Evolutionary conservation across 1,140 invertebrate genomes (phyloP).

Genomic region (Trichonephila clavipes): DNA sequence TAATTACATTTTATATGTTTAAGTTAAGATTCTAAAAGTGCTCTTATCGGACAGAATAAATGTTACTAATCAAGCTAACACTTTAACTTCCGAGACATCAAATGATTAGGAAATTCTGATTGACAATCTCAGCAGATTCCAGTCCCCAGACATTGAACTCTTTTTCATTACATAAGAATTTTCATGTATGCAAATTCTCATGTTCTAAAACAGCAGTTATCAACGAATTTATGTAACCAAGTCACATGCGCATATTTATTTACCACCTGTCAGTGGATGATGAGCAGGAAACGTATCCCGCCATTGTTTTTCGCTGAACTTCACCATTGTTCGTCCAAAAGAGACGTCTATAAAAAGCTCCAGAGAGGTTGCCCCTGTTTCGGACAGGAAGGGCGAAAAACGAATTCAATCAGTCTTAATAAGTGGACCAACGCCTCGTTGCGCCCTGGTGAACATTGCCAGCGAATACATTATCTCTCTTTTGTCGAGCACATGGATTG

Average conservation of each 20-base stretch:
- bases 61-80: no score
- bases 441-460: background rate
- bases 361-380: background rate
- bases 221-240: background rate
- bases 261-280: background rate
- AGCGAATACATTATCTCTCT: background rate
- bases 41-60: no score
- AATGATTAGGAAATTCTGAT: no score
- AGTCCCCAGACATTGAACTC: no score
- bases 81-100: no score
- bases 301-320: conserved; percentile 2
- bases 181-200: background rate
- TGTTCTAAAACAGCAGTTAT: background rate
- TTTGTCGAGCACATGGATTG: background rate
- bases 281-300: background rate
- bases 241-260: background rate
- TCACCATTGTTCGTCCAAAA: background rate
- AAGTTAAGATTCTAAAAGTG: no score
- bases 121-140: no score
- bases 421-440: conserved; percentile 1
- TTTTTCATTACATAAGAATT: no score
- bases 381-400: conserved; percentile 1
- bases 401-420: background rate
- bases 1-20: no score
- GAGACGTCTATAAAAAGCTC: conserved; percentile 1